phyloP scores from a whole-genome alignment of 1,140 invertebrate species.

The Heliconius hermathena region DNA sequence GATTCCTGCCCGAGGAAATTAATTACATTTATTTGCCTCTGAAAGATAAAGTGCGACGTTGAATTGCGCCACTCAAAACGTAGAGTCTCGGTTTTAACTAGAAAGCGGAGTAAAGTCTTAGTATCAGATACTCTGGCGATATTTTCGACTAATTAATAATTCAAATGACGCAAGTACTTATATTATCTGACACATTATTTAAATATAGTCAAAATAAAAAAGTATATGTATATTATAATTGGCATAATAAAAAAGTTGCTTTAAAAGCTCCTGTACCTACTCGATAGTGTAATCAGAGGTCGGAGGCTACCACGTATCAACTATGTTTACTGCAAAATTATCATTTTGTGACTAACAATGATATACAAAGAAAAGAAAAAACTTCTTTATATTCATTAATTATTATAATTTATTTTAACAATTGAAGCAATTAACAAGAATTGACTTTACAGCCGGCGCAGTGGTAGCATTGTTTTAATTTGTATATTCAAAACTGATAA shows the following conservation, averaged over 20 bases:
- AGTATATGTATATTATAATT: background rate
- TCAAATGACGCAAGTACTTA: no score
- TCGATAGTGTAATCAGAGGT: conserved; percentile 4
- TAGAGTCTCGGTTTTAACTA: no score
- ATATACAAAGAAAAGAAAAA: background rate
- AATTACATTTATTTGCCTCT: no score
- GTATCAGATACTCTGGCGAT: no score
- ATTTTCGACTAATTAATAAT: no score
- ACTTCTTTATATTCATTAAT: background rate
- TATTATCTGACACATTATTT: background rate
- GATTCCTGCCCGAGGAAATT: no score
- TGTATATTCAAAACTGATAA: no score
- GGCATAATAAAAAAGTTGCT: background rate
- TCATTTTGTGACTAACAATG: background rate
- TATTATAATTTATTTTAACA: no score
- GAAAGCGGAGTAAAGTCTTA: no score
- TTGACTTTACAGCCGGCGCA: background rate
- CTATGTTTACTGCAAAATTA: conserved; percentile 6
- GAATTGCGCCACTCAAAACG: no score
- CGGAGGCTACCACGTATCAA: background rate
- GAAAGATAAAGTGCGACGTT: no score
- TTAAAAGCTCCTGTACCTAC: background rate
- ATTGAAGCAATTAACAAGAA: background rate
- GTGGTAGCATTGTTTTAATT: background rate
- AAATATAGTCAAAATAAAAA: background rate